Evolutionary conservation across 2,797 vertebrate species (phyloP).

Genomic region (Echiichthys vipera): DNA sequence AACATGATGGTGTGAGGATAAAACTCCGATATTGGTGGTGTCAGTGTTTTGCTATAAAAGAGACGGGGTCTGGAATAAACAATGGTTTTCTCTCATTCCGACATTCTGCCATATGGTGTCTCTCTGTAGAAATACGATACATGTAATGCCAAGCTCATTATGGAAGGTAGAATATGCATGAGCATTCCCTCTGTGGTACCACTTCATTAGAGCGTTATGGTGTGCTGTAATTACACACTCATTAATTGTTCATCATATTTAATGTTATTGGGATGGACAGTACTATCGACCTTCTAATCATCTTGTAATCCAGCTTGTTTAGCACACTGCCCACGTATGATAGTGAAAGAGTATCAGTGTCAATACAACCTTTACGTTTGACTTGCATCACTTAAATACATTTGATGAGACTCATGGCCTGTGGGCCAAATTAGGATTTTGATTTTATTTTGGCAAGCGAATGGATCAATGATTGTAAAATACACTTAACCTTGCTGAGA

Average conservation of each 20-base stretch:
- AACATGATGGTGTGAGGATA: conserved; percentile 58
- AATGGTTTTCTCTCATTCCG: conserved; percentile 56
- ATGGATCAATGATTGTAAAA: neutral
- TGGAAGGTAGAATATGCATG: conserved; percentile 58
- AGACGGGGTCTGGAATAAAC: conserved; percentile 53
- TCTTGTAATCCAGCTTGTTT: conserved; percentile 36
- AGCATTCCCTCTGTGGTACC: conserved; percentile 58
- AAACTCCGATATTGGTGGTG: conserved; percentile 56
- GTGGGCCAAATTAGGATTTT: neutral
- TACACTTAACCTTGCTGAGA: neutral
- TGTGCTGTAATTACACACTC: conserved; percentile 67
- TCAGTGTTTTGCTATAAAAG: conserved; percentile 63
- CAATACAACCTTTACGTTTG: conserved; percentile 10
- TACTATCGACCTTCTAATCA: conserved; percentile 42
- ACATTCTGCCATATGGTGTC: conserved; percentile 62
- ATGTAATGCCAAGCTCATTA: conserved; percentile 69
- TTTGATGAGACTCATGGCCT: neutral
- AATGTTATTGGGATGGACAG: conserved; percentile 58
- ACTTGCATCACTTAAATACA: conserved; percentile 1
- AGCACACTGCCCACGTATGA: conserved; percentile 4
- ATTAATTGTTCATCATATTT: conserved; percentile 69
- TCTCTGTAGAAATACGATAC: conserved; percentile 57
- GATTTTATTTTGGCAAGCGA: neutral
- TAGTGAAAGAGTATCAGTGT: neutral
- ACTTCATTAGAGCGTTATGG: conserved; percentile 57